Conservation (phyloP, 1,140 invertebrate species). For the Platyscapa corneri region DNA sequence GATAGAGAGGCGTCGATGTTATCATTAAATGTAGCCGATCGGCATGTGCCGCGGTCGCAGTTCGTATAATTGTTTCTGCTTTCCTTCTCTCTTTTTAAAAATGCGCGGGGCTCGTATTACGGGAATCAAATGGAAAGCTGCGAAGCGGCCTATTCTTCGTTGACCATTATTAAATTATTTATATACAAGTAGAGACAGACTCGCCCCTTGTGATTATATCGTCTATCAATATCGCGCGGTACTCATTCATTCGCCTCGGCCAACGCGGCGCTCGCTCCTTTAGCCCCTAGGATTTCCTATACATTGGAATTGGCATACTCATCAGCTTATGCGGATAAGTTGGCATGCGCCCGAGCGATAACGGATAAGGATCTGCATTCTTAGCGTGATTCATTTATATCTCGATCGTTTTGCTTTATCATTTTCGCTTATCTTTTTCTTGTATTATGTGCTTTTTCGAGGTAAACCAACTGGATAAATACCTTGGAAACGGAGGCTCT, state of each 20-base stretch:
- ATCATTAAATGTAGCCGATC: background rate
- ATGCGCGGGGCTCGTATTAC: too few species aligned
- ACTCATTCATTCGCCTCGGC: background rate
- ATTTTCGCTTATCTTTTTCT: background rate
- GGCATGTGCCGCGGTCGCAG: too few species aligned
- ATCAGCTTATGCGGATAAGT: background rate
- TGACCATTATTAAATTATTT: slow-evolving; percentile 1
- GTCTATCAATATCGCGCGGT: background rate
- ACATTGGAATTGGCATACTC: background rate
- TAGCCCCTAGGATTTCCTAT: background rate
- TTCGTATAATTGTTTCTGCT: background rate
- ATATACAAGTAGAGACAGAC: background rate
- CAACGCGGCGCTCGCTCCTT: background rate
- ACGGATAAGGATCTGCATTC: slow-evolving; percentile 16
- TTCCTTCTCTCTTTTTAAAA: too few species aligned
- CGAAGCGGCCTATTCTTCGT: background rate
- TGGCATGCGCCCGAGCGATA: background rate
- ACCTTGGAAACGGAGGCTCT: too few species aligned
- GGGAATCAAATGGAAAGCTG: background rate
- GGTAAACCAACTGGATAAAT: too few species aligned
- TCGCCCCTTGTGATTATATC: background rate
- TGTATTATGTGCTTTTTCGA: background rate
- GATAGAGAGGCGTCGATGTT: background rate
- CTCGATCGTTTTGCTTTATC: background rate
- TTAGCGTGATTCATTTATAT: background rate